Evolutionary conservation across 1,140 invertebrate species (phyloP), one percentile per base, ranked within the genome.

Genomic region (Lamellibrachia luymesi): DNA sequence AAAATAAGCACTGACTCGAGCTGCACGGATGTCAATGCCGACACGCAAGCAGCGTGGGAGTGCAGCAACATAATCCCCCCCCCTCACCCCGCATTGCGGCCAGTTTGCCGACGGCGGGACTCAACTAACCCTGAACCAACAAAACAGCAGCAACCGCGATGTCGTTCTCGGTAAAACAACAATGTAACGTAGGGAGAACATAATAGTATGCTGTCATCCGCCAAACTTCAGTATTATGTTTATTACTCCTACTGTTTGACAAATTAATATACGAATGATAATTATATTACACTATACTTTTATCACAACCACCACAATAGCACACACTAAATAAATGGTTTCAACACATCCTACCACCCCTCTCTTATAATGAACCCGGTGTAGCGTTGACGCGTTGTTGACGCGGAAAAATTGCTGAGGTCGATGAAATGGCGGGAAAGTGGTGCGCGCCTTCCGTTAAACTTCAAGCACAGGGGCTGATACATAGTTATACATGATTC

Each of bases 401-500:
- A 80, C 64, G 64, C 64, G 4, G 64, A 80, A 2, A 80, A 80
- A 10, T 80, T 10, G 13, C 25, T 22, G 64, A 80, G 64, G 64
- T 80, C 64, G 64, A 6, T 22, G 64, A 80, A 80, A 80, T 80
- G 64, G 64, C 64, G 64, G 64, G 64, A 80, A 80, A 80, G 13
- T 80, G 64, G 13, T 80, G 17, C 64, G 64, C 64, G 64, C 64
- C 64, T 6, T 80, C 64, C 13, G 64, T 80, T 10, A 80, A 80
- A 80, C 64, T 80, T 80, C 13, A 56, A 56, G 64, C 64, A 22
- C 64, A 80, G 7, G 64, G 1, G 64, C 25, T 80, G 64, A 80
- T 80, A 80, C 64, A 80, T 80, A 80, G 64, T 80, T 80, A 80
- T 80, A 80, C 64, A 80, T 80, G 64, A 22, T 80, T 80, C 64